phyloP scores from a whole-genome alignment of 64 coral and sea anemone species.

The Hydrozoanthus tunicans region DNA sequence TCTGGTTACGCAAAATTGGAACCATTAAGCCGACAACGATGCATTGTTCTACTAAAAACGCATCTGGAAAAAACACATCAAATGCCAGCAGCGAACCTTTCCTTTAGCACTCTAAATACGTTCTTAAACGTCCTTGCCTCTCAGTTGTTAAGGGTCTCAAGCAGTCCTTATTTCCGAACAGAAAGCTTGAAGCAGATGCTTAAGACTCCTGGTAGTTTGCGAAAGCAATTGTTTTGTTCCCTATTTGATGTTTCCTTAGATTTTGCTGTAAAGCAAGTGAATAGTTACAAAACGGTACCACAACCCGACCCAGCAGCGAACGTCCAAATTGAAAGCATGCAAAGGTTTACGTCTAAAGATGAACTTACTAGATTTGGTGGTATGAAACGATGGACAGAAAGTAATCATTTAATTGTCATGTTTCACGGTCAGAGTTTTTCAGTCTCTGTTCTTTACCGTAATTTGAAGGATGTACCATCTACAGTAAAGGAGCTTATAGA shows the following conservation, averaged over 20 bases:
- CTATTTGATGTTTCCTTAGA: conserved; percentile 80
- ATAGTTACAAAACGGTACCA: not conserved
- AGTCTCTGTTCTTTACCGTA: conserved; percentile 74
- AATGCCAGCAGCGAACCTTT: conserved; percentile 6
- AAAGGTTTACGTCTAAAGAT: conserved; percentile 22
- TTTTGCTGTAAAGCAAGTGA: conserved; percentile 70
- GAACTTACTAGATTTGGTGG: conserved; percentile 63
- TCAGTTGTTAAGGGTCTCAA: conserved; percentile 79
- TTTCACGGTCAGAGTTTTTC: conserved; percentile 64
- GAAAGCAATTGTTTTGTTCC: conserved; percentile 65
- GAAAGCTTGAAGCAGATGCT: conserved; percentile 63
- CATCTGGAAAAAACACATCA: conserved; percentile 40
- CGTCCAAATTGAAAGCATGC: conserved; percentile 45
- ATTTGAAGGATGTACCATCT: conserved; percentile 54
- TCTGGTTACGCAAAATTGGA: conserved; percentile 50
- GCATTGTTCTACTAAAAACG: conserved; percentile 52
- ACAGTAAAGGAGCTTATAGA: conserved; percentile 66
- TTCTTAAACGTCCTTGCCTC: conserved; percentile 71
- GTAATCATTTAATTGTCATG: conserved; percentile 72
- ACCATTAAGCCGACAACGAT: conserved; percentile 33
- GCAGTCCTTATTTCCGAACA: conserved; percentile 75
- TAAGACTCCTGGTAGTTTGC: conserved; percentile 52
- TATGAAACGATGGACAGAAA: conserved; percentile 88
- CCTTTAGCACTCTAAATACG: conserved; percentile 53
- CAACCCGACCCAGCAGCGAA: conserved; percentile 4